A percentile compares a stretch with the other conserved stretches of the same genome.
phyloP scores from a whole-genome alignment of 1,140 invertebrate genomes.

The Hyles euphorbiae region DNA sequence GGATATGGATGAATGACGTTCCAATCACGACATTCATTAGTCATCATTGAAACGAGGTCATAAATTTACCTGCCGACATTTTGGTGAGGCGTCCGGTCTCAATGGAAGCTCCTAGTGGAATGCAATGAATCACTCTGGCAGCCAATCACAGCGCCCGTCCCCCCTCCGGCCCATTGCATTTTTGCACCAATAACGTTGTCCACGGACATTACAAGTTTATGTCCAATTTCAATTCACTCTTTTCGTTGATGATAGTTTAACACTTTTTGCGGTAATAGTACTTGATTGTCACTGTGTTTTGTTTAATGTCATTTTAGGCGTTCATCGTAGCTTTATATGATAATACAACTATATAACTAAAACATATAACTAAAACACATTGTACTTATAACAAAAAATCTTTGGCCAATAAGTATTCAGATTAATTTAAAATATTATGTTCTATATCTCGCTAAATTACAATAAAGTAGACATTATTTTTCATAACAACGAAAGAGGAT shows the following conservation, averaged over 20 bases:
- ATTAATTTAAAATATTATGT: no score
- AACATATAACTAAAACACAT: no score
- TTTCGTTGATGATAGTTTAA: not conserved
- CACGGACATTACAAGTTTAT: conserved; percentile 43
- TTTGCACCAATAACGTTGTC: conserved; percentile 43
- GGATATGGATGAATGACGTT: no score
- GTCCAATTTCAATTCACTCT: conserved; percentile 11
- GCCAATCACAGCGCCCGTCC: conserved; percentile 28
- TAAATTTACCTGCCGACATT: conserved; percentile 63
- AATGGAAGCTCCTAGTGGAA: conserved; percentile 23
- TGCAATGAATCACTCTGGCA: conserved; percentile 28
- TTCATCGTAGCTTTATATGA: no score
- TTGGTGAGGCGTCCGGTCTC: conserved; percentile 28
- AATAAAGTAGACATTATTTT: no score
- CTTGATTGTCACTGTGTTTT: no score
- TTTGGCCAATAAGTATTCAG: no score
- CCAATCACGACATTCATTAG: not conserved
- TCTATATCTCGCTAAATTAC: no score
- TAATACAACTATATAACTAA: no score
- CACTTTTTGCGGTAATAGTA: not conserved
- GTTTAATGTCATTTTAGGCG: no score
- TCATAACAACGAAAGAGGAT: no score
- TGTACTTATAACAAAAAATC: no score
- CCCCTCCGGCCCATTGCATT: conserved; percentile 59
- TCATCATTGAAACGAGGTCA: not conserved